These are phyloP conservation scores for Ctenicera cuprea DNA, from an alignment of 2,888 invertebrate species.

Conservation along the genomic window DNA sequence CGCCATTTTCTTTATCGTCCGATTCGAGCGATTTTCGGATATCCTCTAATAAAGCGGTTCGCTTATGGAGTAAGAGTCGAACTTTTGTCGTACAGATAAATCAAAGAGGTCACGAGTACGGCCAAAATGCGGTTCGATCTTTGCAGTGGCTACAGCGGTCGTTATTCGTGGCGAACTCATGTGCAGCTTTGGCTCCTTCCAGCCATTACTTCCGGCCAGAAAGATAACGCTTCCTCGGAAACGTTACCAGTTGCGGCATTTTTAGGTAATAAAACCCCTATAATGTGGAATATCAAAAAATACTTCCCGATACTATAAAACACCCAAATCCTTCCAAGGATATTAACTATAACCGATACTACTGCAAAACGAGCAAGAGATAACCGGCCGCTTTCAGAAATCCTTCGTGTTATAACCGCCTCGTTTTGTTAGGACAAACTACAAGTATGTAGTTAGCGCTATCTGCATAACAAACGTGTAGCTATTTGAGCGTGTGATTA, in stretches of 20 bases:
- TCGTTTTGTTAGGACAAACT: slow-evolving; percentile 39
- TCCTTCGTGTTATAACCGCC: slow-evolving; percentile 18
- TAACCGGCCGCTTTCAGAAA: slow-evolving; percentile 24
- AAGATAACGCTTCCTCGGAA: slow-evolving; percentile 47
- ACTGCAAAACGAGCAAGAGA: slow-evolving; percentile 30
- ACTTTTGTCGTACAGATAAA: slow-evolving; percentile 61
- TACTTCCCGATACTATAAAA: slow-evolving; percentile 35
- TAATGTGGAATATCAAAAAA: slow-evolving; percentile 42
- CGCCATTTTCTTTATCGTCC: slow-evolving; percentile 59
- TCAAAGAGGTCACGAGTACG: slow-evolving; percentile 57
- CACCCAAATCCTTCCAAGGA: slow-evolving; percentile 34
- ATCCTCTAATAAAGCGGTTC: slow-evolving; percentile 60
- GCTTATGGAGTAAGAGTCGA: slow-evolving; percentile 57
- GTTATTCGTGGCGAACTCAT: slow-evolving; percentile 41
- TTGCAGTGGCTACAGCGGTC: slow-evolving; percentile 33
- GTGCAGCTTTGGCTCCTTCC: slow-evolving; percentile 38
- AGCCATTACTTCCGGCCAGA: slow-evolving; percentile 45
- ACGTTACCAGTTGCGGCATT: slow-evolving; percentile 40
- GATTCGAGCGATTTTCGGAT: slow-evolving; percentile 60
- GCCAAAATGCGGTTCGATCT: slow-evolving; percentile 44
- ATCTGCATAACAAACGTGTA: slow-evolving; percentile 57
- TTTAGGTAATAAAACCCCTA: slow-evolving; percentile 41
- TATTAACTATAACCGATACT: slow-evolving; percentile 28
- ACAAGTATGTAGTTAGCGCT: slow-evolving; percentile 51
- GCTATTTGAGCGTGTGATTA: slow-evolving; percentile 60